Conservation (phyloP, 2,113 vertebrate genomes). For the Clupea harengus region DNA sequence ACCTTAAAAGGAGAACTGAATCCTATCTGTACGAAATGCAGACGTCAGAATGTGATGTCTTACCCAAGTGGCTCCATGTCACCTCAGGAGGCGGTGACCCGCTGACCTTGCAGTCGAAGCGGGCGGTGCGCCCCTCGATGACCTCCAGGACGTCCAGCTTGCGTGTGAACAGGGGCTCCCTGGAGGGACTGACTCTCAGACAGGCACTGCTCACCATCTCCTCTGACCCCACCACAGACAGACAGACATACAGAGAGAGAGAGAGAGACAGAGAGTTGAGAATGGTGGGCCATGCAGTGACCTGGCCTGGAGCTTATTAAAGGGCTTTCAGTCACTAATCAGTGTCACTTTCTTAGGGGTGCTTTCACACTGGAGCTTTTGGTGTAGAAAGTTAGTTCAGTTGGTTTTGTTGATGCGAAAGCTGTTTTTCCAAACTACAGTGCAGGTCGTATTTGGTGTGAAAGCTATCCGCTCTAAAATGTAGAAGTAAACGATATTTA, state of each 20-base stretch:
- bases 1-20: too few species aligned
- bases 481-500: too few species aligned
- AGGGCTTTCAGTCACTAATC: background rate
- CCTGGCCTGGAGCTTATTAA: background rate
- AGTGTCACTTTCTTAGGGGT: background rate
- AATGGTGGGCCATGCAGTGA: background rate
- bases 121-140: slow-evolving; percentile 83
- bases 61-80: slow-evolving; percentile 92
- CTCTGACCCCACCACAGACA: slow-evolving; percentile 66
- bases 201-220: slow-evolving; percentile 87
- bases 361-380: too few species aligned
- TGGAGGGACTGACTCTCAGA: slow-evolving; percentile 81
- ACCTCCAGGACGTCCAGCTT: slow-evolving; percentile 85
- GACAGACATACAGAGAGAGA: background rate
- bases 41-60: slow-evolving; percentile 11
- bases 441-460: too few species aligned
- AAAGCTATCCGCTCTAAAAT: too few species aligned
- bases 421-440: too few species aligned
- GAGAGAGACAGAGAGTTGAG: background rate
- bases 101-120: slow-evolving; percentile 92
- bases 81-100: slow-evolving; percentile 80
- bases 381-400: too few species aligned
- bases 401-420: too few species aligned
- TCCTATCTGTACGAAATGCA: background rate
- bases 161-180: slow-evolving; percentile 86